Percentiles rank a stretch among this genome's conserved stretches.
Conservation (phyloP, 2,888 invertebrate species). For the Plutella xylostella region DNA sequence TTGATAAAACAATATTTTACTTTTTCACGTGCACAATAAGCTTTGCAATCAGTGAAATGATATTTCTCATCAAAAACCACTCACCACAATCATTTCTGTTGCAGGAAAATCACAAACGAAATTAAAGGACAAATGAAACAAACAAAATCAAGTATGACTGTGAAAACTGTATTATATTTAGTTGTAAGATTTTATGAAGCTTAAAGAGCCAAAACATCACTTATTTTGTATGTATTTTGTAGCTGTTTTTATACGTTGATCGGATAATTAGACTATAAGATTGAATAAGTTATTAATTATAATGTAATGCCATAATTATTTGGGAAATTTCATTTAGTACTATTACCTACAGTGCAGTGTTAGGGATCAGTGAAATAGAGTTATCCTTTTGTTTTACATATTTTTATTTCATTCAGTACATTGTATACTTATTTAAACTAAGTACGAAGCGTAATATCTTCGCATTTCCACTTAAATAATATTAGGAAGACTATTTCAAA, state of each 20-base stretch:
- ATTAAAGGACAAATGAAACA: constrained; percentile 48
- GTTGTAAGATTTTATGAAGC: constrained; percentile 20
- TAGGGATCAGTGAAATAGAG: no score
- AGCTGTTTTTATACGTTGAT: constrained; percentile 9
- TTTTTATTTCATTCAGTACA: no score
- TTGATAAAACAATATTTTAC: no score
- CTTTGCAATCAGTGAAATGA: no score
- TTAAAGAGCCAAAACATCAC: constrained; percentile 41
- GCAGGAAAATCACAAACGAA: constrained; percentile 58
- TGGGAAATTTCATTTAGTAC: neutral
- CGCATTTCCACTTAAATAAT: no score
- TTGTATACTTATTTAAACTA: no score
- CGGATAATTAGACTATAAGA: neutral
- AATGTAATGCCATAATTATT: neutral
- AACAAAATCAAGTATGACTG: constrained; percentile 24
- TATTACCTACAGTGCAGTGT: no score
- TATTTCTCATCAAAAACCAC: no score
- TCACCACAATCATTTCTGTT: constrained; percentile 29
- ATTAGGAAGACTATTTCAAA: no score
- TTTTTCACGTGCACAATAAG: no score
- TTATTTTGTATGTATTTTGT: constrained; percentile 11
- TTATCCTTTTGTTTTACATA: no score
- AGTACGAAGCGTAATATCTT: no score
- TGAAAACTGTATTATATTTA: constrained; percentile 5
- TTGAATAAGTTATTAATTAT: neutral